Conservation (phyloP, 1,140 invertebrate species). For the Agraylea sexmaculata region DNA sequence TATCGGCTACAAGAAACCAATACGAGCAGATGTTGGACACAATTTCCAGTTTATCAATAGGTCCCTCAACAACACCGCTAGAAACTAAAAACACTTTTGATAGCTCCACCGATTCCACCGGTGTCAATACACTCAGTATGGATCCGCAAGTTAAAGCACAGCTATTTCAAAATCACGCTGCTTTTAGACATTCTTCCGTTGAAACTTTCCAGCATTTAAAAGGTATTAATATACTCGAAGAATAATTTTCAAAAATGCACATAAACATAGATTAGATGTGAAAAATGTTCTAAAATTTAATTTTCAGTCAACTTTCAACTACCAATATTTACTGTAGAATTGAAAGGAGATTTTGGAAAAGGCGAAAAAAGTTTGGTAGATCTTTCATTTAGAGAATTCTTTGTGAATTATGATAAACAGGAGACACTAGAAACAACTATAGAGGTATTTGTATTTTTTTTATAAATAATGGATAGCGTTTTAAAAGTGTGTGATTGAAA, state of each 20-base stretch:
- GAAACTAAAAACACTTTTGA: constrained; percentile 19
- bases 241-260: too few relatives aligned
- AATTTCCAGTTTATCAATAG: constrained; percentile 34
- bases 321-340: constrained; percentile 57
- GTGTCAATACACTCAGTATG: constrained; percentile 43
- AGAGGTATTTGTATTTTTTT: constrained; percentile 35
- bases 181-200: constrained; percentile 5
- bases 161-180: constrained; percentile 25
- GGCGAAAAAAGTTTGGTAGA: constrained; percentile 63
- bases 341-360: constrained; percentile 50
- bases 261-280: too few relatives aligned
- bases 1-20: constrained; percentile 72
- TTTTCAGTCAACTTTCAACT: constrained; percentile 56
- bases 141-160: constrained; percentile 46
- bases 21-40: constrained; percentile 83
- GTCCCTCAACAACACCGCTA: constrained; percentile 7
- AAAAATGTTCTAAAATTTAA: constrained; percentile 4
- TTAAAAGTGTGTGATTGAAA: too few relatives aligned
- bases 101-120: constrained; percentile 24
- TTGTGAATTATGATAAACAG: constrained; percentile 57
- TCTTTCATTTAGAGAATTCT: constrained; percentile 71
- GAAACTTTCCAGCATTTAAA: constrained; percentile 17
- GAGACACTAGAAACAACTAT: constrained; percentile 54
- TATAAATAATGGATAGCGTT: constrained; percentile 4
- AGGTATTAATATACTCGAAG: constrained; percentile 10